These are phyloP conservation scores for Taenaris catops DNA, from an alignment of 2,888 invertebrate species.

Conservation along the genomic window DNA sequence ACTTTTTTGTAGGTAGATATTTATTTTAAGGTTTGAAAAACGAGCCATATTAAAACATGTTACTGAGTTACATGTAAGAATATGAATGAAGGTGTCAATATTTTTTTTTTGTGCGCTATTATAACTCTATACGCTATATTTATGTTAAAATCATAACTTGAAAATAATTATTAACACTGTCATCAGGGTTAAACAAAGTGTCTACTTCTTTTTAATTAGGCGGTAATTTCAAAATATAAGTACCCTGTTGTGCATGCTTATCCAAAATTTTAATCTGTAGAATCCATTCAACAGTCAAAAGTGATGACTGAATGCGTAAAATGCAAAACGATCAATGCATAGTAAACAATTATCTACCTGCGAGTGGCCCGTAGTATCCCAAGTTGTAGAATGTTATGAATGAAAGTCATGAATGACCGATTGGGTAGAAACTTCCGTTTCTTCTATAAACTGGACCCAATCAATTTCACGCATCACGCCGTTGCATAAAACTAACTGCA, in stretches of 20 bases:
- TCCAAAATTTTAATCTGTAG: constrained; percentile 2
- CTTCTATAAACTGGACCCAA: constrained; percentile 42
- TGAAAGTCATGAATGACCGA: constrained; percentile 40
- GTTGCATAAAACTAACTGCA: constrained; percentile 71
- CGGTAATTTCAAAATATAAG: constrained; percentile 8
- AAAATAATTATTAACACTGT: no score
- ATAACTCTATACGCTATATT: no score
- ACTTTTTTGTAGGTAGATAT: no score
- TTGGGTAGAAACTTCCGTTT: constrained; percentile 55
- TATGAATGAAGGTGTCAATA: no score
- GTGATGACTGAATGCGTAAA: constrained; percentile 28
- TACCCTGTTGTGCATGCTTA: constrained; percentile 1
- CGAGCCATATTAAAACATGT: no score
- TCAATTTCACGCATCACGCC: constrained; percentile 70
- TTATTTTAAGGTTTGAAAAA: no score
- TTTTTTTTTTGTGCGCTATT: no score
- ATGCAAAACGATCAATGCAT: constrained; percentile 38
- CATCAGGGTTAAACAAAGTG: no score
- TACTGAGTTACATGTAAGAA: no score
- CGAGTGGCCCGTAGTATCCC: constrained; percentile 41
- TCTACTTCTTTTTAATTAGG: no score
- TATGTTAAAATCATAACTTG: no score
- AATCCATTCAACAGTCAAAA: constrained; percentile 6
- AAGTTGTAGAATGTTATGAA: constrained; percentile 44
- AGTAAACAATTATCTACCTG: constrained; percentile 61